These are phyloP conservation scores for Sander vitreus DNA, from an alignment of 2,113 vertebrate species.

Conservation along the genomic window DNA sequence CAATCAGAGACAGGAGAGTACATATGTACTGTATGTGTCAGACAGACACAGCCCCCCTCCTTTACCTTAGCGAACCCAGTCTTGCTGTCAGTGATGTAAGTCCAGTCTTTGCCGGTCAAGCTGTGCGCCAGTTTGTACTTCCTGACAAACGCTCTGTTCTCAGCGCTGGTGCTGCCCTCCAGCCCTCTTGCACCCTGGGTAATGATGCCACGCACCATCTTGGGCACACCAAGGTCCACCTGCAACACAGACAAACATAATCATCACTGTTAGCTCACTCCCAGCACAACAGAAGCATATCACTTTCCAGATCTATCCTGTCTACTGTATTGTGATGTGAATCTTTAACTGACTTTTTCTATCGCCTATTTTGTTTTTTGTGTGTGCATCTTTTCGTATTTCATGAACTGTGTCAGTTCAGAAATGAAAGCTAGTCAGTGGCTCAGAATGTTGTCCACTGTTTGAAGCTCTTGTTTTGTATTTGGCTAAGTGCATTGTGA, in stretches of 20 bases:
- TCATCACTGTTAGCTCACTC: background rate
- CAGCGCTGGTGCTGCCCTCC: conserved; percentile 89
- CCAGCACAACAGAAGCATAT: background rate
- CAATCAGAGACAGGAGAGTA: conserved; percentile 21
- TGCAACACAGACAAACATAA: conserved; percentile 37
- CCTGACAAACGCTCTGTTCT: conserved; percentile 95
- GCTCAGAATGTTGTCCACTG: background rate
- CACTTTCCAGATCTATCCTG: background rate
- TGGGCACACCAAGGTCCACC: conserved; percentile 91
- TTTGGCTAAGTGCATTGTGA: background rate
- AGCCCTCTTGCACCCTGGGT: conserved; percentile 95
- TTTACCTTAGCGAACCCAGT: conserved; percentile 93
- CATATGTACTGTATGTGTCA: conserved; percentile 17
- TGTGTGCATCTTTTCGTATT: background rate
- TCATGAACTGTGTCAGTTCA: background rate
- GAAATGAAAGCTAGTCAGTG: background rate
- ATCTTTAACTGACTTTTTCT: background rate
- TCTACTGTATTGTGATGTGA: background rate
- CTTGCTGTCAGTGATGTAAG: conserved; percentile 90
- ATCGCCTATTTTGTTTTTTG: background rate
- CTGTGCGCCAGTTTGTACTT: conserved; percentile 97
- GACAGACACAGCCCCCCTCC: background rate
- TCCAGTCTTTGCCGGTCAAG: conserved; percentile 94
- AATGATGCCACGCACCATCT: conserved; percentile 92
- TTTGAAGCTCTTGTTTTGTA: background rate